phyloP scores from a whole-genome alignment of 2,797 vertebrate genomes.

The Propithecus deckenii region DNA sequence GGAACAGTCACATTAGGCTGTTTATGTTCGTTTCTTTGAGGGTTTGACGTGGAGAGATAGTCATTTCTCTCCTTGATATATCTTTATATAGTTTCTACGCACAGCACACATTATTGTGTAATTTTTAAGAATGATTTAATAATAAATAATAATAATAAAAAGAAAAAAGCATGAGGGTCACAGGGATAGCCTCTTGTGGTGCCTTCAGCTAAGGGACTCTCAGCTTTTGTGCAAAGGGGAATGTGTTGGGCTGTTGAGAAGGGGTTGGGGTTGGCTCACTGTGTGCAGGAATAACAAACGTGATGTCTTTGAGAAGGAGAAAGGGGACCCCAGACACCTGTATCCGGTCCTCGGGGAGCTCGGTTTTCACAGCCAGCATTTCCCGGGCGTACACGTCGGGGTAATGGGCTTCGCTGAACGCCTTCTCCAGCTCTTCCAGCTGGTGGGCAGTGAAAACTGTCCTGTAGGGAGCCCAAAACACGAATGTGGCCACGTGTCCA shows the following conservation, averaged over 20 bases:
- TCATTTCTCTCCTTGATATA: not conserved
- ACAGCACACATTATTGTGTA: not conserved
- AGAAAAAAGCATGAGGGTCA: not conserved
- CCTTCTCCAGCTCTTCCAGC: slow-evolving; percentile 96
- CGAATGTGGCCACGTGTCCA: rapidly evolving
- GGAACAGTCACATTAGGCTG: not conserved
- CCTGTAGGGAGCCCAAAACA: slow-evolving; percentile 80
- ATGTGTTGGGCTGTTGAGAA: rapidly evolving
- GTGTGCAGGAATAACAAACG: not conserved
- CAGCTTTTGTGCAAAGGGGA: not conserved
- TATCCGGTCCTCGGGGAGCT: slow-evolving; percentile 96
- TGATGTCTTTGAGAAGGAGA: not conserved
- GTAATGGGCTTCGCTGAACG: slow-evolving; percentile 96
- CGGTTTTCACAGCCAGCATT: slow-evolving; percentile 96
- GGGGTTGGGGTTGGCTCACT: not conserved
- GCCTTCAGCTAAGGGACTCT: not conserved
- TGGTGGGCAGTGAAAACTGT: slow-evolving; percentile 96
- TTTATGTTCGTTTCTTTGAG: not conserved
- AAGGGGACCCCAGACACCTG: slow-evolving; percentile 85
- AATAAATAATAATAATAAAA: not conserved
- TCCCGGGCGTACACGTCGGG: slow-evolving; percentile 96
- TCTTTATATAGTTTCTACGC: not conserved
- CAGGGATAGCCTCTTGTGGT: not conserved
- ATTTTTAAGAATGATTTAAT: not conserved
- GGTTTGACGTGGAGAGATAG: not conserved